Base-by-base conservation (phyloP, 2,888 invertebrate genomes). In the Drosophila rubida region DNA sequence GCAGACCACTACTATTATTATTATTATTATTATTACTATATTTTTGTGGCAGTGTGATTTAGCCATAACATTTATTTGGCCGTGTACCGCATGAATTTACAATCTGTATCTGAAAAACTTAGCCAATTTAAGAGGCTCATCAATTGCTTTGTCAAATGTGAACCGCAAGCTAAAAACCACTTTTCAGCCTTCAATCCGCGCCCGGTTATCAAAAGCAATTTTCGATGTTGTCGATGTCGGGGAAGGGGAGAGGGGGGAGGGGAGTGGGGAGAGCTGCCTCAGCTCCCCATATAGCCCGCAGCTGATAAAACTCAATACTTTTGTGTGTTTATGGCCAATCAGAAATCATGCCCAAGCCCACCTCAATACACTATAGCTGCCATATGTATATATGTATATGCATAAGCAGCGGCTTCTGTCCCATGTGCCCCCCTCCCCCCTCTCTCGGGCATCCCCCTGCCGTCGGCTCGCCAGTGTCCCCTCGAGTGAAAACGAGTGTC, bases 271-370 rank as follows among this genome's bases (percentile, higher is more conserved):
- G 45, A 8, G 27, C 7, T 44, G 41, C n/a, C 30, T 13, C 4
- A 39, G 57, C 62, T 64, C 25, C 45, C 67, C 87, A 76, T 83
- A 88, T 88, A 80, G 81, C 81, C 81, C 87, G 84, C 83, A 88
- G 81, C 87, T 83, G 84, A 83, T 83, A 82, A 86, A 82, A 82
- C 88, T 88, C 88, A 88, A 82, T 88, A 82, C 81, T 82, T 82
- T 82, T 82, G 81, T 82, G 87, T 82, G 81, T 88, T 82, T 82
- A 82, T 82, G 87, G 80, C 87, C 81, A 82, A 82, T 82, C 81
- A 86, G 88, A 88, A 82, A 82, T 88, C 81, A 82, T 88, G 87
- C 81, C 81, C 83, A 88, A 59, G 75, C 80, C 80, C 83, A 81
- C 81, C 80, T 81, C 80, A 75, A 64, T 62, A 64, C 58, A 53